These are phyloP conservation scores for Kradibia gibbosae DNA, from an alignment of 1,140 invertebrate genomes.

Conservation along the genomic window DNA sequence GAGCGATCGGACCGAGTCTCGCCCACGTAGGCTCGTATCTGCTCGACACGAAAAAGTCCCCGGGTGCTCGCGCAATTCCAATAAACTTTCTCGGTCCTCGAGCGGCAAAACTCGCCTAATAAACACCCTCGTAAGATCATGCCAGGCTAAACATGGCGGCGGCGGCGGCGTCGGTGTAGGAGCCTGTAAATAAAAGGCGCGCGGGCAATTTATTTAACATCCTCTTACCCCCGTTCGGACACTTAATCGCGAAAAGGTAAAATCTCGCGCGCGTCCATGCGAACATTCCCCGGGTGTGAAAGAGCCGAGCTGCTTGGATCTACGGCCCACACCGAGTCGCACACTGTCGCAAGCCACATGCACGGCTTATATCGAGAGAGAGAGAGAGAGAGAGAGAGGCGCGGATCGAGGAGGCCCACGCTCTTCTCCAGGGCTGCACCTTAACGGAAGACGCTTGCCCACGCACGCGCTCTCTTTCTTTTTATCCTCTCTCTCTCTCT, in stretches of 20 bases:
- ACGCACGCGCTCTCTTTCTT: slow-evolving; percentile 35
- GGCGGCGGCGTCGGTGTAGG: background rate
- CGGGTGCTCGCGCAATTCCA: background rate
- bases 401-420: slow-evolving; percentile 16
- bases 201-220: background rate
- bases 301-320: slow-evolving; percentile 30
- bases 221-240: background rate
- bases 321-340: slow-evolving; percentile 31
- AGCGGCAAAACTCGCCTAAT: background rate
- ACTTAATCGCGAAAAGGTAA: slow-evolving; percentile 30
- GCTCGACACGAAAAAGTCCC: background rate
- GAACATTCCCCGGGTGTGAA: slow-evolving; percentile 24
- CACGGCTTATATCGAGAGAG: background rate
- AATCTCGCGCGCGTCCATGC: slow-evolving; percentile 28
- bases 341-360: background rate
- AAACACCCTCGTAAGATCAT: background rate
- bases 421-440: slow-evolving; percentile 25
- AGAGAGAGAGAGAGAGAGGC: slow-evolving; percentile 18
- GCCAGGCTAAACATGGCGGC: background rate
- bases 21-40: background rate
- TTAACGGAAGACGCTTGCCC: slow-evolving; percentile 33
- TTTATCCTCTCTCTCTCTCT: too few relatives aligned
- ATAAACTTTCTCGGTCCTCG: slow-evolving; percentile 12
- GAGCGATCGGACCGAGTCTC: background rate
- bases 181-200: background rate